A percentile compares a stretch with the other conserved stretches of the same genome.
phyloP scores from a whole-genome alignment of 64 coral and sea anemone genomes.

The Montipora sp. region DNA sequence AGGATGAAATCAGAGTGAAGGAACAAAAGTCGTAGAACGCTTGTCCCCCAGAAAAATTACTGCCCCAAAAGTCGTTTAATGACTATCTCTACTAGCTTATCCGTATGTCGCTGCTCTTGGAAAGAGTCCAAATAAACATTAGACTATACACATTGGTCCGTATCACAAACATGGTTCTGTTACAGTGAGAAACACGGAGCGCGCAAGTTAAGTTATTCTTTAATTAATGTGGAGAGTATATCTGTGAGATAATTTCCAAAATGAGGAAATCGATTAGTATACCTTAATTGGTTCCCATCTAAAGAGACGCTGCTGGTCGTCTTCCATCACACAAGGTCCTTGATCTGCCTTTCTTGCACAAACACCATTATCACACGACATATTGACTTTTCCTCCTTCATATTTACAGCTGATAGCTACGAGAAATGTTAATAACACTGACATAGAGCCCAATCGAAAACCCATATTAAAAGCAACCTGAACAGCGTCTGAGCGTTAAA shows the following conservation, averaged over 20 bases:
- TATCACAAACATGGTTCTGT: background rate
- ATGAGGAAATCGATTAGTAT: background rate
- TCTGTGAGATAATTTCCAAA: background rate
- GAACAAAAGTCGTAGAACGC: too few relatives aligned
- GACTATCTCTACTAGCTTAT: too few relatives aligned
- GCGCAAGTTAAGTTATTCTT: too few relatives aligned
- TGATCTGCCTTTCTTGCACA: conserved; percentile 71
- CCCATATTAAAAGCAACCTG: background rate
- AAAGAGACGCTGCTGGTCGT: conserved; percentile 65
- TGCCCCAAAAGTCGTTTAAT: too few relatives aligned
- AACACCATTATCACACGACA: conserved; percentile 90
- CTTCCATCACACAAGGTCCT: conserved; percentile 69
- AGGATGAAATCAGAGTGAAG: too few relatives aligned
- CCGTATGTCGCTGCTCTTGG: too few relatives aligned
- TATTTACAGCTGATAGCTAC: conserved; percentile 13
- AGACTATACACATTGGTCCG: background rate
- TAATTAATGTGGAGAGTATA: too few relatives aligned
- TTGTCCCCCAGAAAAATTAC: too few relatives aligned
- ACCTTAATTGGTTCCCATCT: conserved; percentile 93
- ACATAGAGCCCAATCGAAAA: background rate
- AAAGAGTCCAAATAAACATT: background rate
- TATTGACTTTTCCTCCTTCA: background rate
- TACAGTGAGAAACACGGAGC: too few relatives aligned
- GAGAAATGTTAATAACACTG: background rate
- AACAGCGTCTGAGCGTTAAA: background rate